Base-by-base conservation (phyloP, 2,797 vertebrate species). In the Peromyscus melanophrys region DNA sequence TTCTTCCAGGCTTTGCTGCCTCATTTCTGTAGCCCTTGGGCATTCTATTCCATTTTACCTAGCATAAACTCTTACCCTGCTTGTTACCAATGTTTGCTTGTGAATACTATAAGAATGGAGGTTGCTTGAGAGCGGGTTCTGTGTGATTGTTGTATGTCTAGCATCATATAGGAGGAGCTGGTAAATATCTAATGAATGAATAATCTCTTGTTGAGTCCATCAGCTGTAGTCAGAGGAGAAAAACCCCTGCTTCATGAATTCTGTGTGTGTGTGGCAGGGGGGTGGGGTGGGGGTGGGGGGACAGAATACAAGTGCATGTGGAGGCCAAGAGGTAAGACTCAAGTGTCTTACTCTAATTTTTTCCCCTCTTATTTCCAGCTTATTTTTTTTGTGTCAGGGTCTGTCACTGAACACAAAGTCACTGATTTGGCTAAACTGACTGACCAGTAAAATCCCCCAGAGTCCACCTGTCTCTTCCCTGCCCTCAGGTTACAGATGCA, bases 1-100 rank as follows among this genome's bases (percentile, higher is more conserved):
- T 19, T 14, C 0, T 19, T 14, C 0, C 1, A 11, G 40, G 10
- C 0, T 63, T 4, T 43, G 6, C 21, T 37, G 37, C 37, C 25
- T 25, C 2, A 9, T 1, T 69, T 43, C 67, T 52, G 34, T 19
- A 73, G 75, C 17, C 78, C 27, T 76, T 0, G 4, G 8, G 31
- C 4, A 29, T 31, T 4, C 43, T 37, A 4, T 55, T 37, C 37
- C 71, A 21, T 55, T 67, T 75, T 49, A 10, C 55, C 77, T 43
- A 1, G 12, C 14, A 0, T 10, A 19, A 46, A 23, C 10, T 34
- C 55, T 49, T 12, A 21, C n/a, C 21, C 0, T 9, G 11, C 3
- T 83, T 78, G 6, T 63, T 29, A 21, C 14, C 52, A 29, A 5
- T 61, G 37, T 80, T 52, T 89, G 3, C 37, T 29, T 71, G 21